Conservation (phyloP, 2,888 invertebrate genomes). For the Bimastos eiseni region DNA sequence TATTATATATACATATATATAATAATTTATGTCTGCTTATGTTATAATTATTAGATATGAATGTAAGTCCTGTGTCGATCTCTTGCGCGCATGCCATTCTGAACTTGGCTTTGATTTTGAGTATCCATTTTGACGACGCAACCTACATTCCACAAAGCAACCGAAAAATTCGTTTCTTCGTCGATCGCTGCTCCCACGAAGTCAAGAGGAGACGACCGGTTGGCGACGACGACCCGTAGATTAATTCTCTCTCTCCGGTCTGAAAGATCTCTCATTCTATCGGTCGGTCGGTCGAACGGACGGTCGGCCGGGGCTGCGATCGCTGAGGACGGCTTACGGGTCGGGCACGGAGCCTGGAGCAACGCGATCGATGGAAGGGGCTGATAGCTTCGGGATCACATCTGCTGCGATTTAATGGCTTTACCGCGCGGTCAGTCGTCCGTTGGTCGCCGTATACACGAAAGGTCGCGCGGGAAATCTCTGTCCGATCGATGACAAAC, state of each 20-base stretch:
- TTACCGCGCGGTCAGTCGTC: background rate
- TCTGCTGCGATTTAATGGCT: slow-evolving; percentile 13
- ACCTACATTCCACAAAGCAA: background rate
- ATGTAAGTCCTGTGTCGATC: background rate
- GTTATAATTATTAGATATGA: no score
- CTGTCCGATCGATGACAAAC: background rate
- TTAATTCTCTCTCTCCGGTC: background rate
- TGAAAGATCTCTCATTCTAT: background rate
- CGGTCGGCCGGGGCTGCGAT: background rate
- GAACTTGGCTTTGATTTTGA: background rate
- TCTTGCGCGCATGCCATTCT: background rate
- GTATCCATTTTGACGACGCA: background rate
- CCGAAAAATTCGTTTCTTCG: background rate
- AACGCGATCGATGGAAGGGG: background rate
- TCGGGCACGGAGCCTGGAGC: background rate
- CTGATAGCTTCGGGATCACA: background rate
- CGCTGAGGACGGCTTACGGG: slow-evolving; percentile 1
- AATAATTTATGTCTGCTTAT: no score
- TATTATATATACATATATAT: no score
- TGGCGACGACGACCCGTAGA: background rate
- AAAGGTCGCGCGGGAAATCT: background rate
- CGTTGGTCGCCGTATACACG: background rate
- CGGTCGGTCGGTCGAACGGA: no score
- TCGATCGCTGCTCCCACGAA: background rate
- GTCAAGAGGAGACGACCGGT: background rate